Conservation (phyloP, 2,797 vertebrate genomes). For the Gymnothorax reevesii region DNA sequence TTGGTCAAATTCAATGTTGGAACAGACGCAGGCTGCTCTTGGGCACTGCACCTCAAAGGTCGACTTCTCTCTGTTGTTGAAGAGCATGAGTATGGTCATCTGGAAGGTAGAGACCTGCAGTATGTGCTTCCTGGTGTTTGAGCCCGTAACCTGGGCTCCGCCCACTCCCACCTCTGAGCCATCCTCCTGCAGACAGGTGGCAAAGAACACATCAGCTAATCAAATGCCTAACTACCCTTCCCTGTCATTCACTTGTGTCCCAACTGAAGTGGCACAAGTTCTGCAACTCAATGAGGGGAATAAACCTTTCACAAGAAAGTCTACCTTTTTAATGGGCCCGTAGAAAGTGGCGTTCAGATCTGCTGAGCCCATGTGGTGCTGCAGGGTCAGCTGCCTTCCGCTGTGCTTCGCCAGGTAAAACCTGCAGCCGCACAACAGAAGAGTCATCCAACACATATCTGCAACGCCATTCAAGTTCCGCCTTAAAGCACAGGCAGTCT, state of each 20-base stretch:
- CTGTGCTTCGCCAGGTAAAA: conserved; percentile 99
- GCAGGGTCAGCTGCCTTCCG: conserved; percentile 94
- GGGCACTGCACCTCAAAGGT: conserved; percentile 85
- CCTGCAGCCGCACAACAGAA: conserved; percentile 60
- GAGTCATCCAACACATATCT: background rate
- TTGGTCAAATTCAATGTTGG: background rate
- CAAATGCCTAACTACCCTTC: background rate
- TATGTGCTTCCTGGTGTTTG: conserved; percentile 96
- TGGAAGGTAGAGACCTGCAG: conserved; percentile 98
- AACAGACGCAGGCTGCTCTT: background rate
- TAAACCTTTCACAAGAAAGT: background rate
- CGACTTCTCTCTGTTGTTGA: conserved; percentile 96
- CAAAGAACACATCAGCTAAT: background rate
- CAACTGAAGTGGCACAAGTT: background rate
- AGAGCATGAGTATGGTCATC: conserved; percentile 99
- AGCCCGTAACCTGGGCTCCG: conserved; percentile 92
- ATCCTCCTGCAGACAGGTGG: conserved; percentile 79
- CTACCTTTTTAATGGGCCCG: conserved; percentile 93
- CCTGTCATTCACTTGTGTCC: background rate
- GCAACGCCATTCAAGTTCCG: background rate
- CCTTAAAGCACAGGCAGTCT: background rate
- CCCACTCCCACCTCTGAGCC: conserved; percentile 92
- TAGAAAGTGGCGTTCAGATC: conserved; percentile 98
- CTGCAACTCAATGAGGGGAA: no score
- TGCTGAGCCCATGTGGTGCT: conserved; percentile 97